Base-by-base conservation (phyloP, 2,797 vertebrate genomes). In the Microcaecilia unicolor region DNA sequence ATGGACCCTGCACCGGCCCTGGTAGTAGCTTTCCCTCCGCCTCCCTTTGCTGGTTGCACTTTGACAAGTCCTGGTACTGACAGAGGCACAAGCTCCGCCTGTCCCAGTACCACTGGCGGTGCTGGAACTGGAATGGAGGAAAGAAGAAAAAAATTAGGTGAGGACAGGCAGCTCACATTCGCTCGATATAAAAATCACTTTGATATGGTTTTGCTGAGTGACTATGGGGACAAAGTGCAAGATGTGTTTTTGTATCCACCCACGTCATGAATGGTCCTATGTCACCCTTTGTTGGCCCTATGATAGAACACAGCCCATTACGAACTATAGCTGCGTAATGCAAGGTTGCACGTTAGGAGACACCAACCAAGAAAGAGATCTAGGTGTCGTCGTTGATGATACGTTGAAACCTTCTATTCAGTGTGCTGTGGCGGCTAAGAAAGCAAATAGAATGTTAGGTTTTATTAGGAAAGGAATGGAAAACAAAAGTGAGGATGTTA, bases 11-110 rank as follows among this genome's bases (percentile, higher is more conserved):
- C 75, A 67, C 64, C 70, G 10, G 70, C 41, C 33, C 78, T 56
- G 57, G 57, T 61, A 53, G 57, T 61, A 53, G 78, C 69, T 45
- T 17, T 3, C 50, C 47, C 31, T 62, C 64, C 9, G n/a, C n/a
- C n/a, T n/a, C n/a, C n/a, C n/a, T 28, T 41, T 19, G 34, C 8
- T 4, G 29, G 82, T 64, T 89, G 88, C 55, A 89, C 64, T 28
- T 84, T 80, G 35, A 84, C 85, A 25, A 86, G 76, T 63, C 84
- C 66, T 1, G 87, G 77, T 15, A 81, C 36, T 0, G 85, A 72
- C 36, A 90, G 67, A 34, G 83, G 82, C 28, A 87, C 48, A 4
- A 62, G 41, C 4, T 60, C 77, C 0, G 83, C 72, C 34, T 55
- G 74, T 28, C 85, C 74, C 21, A 87, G 64, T 27, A 89, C 81